Evolutionary conservation across 2,113 vertebrate species (phyloP), one percentile per base, ranked within the genome.

Genomic region (Onychostruthus taczanowskii): DNA sequence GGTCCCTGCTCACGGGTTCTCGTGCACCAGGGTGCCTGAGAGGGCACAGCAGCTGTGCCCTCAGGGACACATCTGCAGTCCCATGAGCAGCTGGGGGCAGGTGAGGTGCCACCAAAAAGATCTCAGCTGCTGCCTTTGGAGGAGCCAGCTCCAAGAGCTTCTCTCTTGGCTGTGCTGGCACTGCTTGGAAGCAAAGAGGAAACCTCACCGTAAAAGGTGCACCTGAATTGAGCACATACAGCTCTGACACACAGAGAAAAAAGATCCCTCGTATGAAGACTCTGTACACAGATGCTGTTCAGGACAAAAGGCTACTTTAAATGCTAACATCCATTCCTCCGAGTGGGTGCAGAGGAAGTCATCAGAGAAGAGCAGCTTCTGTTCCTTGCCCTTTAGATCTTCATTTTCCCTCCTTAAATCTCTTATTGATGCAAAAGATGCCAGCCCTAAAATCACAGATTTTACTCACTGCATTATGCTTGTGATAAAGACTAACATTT

Each of bases 11-110:
- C 19, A 30, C 13, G 0, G 0, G 17, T 22, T 78, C 12, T 56
- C 0, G 0, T 0, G 0, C n/a, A 21, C 20, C 20, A 20, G 10
- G 37, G 9, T 49, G 35, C 27, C 37, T 28, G 27, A 30, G 26
- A 64, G 8, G 64, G 8, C 30, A 7, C 4, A 4, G 47, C 31
- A 46, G 23, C 47, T 52, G 37, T 7, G 2, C 7, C 28, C 59
- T 26, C 9, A 4, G 23, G 35, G 28, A 41, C 35, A 20, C 14
- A 37, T 8, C n/a, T 88, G 62, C 59, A 73, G 26, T 27, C 14
- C 62, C 27, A 6, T 17, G 28, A 74, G 63, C 46, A 84, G 44
- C 58, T 46, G 59, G 31, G 27, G 33, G 15, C 52, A 68, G 46
- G 23, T 27, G 10, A 69, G 11, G n/a, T 50, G n/a, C 27, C 5